phyloP scores from a whole-genome alignment of 2,797 vertebrate genomes.

The Leucoraja ocellata region DNA sequence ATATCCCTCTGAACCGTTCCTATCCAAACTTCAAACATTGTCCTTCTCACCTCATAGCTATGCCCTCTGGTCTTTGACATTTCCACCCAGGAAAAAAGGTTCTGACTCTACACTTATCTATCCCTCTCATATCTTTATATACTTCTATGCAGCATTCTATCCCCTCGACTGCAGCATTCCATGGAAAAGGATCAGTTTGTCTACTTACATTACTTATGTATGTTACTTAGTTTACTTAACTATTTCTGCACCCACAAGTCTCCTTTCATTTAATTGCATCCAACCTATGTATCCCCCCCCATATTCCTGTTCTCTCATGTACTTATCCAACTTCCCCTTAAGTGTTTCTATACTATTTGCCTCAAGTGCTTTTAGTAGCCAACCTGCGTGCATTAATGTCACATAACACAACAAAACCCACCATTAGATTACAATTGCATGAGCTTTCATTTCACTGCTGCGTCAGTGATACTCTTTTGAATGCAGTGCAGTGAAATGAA shows the following conservation, averaged over 20 bases:
- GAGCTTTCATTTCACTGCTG: background rate
- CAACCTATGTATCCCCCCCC: background rate
- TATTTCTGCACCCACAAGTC: background rate
- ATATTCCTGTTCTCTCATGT: background rate
- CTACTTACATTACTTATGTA: no score
- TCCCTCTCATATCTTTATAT: no score
- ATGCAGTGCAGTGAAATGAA: background rate
- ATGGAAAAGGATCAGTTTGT: no score
- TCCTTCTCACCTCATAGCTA: no score
- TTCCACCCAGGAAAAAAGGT: no score
- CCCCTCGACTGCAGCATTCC: no score
- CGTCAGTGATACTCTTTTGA: conserved; percentile 3
- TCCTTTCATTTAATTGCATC: background rate
- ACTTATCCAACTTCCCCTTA: background rate
- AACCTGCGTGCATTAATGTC: background rate
- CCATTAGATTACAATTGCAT: background rate
- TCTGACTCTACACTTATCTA: no score
- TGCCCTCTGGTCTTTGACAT: no score
- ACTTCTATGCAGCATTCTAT: no score
- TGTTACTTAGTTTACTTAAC: no score
- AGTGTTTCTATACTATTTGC: background rate
- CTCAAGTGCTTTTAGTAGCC: background rate
- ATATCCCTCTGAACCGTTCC: no score
- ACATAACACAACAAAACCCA: background rate
- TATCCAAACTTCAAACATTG: no score